A percentile compares a stretch with the other conserved stretches of the same genome.
Evolutionary conservation across 2,888 invertebrate species (phyloP).

Genomic region (Sarcophaga subvicina): DNA sequence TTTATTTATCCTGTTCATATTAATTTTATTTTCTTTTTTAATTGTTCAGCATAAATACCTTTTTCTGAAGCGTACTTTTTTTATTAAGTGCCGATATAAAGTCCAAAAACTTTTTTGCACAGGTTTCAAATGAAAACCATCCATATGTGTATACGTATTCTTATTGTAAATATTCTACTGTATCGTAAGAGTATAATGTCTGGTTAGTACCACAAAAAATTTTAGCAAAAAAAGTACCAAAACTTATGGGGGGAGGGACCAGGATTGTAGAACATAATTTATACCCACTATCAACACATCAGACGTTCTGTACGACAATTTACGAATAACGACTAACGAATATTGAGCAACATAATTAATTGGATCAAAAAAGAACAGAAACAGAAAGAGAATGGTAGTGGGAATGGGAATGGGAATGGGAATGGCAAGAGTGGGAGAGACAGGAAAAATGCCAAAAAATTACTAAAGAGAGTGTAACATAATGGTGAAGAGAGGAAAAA

Average conservation of each 20-base stretch:
- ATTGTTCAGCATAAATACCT: too few species aligned
- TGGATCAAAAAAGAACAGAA: slow-evolving; percentile 43
- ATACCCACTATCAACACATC: slow-evolving; percentile 1
- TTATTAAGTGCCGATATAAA: too few species aligned
- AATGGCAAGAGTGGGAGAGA: not conserved
- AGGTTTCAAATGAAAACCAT: not conserved
- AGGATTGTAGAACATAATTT: slow-evolving; percentile 43
- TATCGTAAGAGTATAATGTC: not conserved
- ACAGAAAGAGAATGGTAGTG: not conserved
- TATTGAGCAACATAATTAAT: slow-evolving; percentile 60
- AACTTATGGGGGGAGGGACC: slow-evolving; percentile 22
- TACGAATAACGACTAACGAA: slow-evolving; percentile 4
- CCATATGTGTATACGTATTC: not conserved
- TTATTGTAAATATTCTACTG: not conserved
- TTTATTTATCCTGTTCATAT: too few species aligned
- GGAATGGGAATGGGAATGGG: not conserved
- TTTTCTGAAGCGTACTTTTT: too few species aligned
- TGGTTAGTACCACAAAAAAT: not conserved
- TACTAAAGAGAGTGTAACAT: not conserved
- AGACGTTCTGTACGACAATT: not conserved
- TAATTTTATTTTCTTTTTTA: too few species aligned
- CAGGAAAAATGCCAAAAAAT: not conserved
- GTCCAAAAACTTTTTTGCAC: too few species aligned
- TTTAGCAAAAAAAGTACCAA: not conserved
- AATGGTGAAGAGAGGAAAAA: too few species aligned